A percentile compares a stretch with the other conserved stretches of the same genome.
These are phyloP conservation scores for Leptinotarsa haldemani DNA, from an alignment of 2,888 invertebrate genomes.

Conservation along the genomic window DNA sequence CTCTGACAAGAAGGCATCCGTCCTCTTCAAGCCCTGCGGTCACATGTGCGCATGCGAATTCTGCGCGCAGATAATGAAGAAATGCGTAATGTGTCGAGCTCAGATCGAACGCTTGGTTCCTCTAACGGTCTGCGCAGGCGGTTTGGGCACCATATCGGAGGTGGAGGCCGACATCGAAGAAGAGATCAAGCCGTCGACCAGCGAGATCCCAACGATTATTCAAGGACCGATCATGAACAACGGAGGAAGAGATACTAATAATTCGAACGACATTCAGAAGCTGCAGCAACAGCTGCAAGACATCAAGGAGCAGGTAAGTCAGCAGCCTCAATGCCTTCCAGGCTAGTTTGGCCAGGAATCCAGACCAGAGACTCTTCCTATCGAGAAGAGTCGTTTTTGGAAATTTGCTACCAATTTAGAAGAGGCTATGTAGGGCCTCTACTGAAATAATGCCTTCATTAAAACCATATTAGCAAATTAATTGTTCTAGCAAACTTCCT, in stretches of 20 bases:
- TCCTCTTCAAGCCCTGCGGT: constrained; percentile 94
- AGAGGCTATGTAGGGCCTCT: too few species aligned
- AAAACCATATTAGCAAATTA: too few species aligned
- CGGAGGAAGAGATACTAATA: constrained; percentile 76
- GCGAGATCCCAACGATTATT: constrained; percentile 31
- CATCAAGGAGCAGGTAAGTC: constrained; percentile 94
- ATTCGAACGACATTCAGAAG: constrained; percentile 86
- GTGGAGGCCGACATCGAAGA: constrained; percentile 67
- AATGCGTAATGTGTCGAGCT: constrained; percentile 94
- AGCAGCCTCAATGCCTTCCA: too few species aligned
- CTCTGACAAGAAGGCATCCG: constrained; percentile 91
- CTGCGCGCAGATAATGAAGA: constrained; percentile 96
- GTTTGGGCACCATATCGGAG: constrained; percentile 67
- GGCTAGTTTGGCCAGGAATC: too few species aligned
- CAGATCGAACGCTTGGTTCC: constrained; percentile 81
- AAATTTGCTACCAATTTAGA: too few species aligned
- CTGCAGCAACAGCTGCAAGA: constrained; percentile 95
- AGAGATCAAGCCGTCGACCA: constrained; percentile 60
- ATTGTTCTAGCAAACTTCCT: too few species aligned
- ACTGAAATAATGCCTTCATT: neutral
- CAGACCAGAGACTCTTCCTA: too few species aligned
- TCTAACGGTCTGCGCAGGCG: constrained; percentile 64
- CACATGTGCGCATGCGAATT: constrained; percentile 94
- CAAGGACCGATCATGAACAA: constrained; percentile 73
- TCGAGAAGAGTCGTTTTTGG: too few species aligned